phyloP scores from a whole-genome alignment of 2,113 vertebrate genomes.

The Macrotis lagotis region DNA sequence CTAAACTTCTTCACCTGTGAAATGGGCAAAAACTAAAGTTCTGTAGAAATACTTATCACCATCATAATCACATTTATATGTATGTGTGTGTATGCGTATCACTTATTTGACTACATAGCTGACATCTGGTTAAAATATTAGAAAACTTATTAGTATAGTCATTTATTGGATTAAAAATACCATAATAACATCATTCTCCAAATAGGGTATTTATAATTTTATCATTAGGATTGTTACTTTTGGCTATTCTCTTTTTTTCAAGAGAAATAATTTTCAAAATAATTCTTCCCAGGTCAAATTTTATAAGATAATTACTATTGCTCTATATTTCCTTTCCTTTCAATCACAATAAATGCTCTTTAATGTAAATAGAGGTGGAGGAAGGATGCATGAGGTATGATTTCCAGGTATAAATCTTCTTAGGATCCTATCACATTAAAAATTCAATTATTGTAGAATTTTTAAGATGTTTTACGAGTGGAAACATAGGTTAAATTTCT shows the following conservation, averaged over 20 bases:
- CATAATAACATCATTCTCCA: constrained; percentile 42
- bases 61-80: background rate
- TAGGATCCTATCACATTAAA: background rate
- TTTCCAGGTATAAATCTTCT: background rate
- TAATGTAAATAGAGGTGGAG: background rate
- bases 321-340: background rate
- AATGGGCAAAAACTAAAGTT: background rate
- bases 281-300: constrained; percentile 51
- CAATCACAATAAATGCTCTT: background rate
- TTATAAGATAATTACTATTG: constrained; percentile 40
- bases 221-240: background rate
- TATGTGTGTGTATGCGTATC: background rate
- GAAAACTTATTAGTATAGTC: background rate
- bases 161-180: background rate
- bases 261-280: too few relatives aligned
- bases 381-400: background rate
- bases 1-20: background rate
- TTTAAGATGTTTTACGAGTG: background rate
- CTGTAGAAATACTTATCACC: background rate
- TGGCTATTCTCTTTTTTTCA: constrained; percentile 41
- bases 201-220: constrained; percentile 34
- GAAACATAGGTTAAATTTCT: background rate
- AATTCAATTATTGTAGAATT: background rate
- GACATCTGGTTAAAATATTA: background rate
- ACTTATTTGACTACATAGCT: background rate